These are phyloP conservation scores for Philaethria dido DNA, from an alignment of 2,888 invertebrate species.

Conservation along the genomic window DNA sequence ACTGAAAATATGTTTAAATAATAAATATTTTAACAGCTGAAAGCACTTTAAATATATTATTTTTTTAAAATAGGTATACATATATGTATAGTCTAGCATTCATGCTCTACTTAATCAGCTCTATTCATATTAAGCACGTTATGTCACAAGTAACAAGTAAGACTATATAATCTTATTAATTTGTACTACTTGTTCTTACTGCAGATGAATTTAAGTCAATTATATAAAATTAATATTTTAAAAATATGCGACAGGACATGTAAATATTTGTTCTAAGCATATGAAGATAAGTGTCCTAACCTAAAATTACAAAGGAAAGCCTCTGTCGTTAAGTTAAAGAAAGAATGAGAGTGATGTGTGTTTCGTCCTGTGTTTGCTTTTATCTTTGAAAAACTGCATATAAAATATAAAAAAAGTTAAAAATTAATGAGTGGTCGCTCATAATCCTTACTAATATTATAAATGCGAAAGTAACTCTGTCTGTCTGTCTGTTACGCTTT, in stretches of 20 bases:
- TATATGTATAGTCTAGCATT: background rate
- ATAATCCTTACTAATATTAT: no score
- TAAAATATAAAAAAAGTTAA: no score
- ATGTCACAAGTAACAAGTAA: background rate
- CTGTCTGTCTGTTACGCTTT: no score
- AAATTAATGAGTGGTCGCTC: no score
- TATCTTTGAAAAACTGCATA: no score
- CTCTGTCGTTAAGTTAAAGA: no score
- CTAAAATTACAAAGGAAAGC: no score
- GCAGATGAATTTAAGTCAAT: background rate
- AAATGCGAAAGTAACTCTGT: no score
- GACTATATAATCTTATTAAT: background rate
- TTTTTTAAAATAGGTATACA: background rate
- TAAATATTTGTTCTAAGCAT: background rate
- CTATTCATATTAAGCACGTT: constrained; percentile 1
- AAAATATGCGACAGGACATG: no score
- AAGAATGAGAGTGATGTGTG: no score
- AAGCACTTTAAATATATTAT: background rate
- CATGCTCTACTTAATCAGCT: constrained; percentile 12
- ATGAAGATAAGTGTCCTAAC: no score
- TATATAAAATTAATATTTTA: background rate
- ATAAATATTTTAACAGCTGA: background rate
- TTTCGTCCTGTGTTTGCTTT: no score
- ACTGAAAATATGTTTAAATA: background rate
- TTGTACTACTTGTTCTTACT: background rate